Conservation (phyloP, 2,113 vertebrate species). For the Eudyptes chrysolophus region DNA sequence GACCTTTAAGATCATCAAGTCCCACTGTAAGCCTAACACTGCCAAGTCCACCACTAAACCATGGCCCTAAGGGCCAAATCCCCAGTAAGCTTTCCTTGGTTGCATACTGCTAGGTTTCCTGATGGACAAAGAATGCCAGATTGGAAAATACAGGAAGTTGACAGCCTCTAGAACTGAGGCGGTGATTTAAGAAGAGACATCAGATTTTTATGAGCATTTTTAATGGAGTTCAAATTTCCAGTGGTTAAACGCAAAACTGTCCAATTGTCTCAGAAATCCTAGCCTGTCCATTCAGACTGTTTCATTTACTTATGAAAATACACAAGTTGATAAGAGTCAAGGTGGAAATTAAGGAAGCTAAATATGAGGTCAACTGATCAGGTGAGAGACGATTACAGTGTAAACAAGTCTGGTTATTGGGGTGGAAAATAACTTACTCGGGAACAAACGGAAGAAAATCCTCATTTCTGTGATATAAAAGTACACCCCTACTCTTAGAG, state of each 20-base stretch:
- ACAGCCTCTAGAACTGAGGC: background rate
- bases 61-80: background rate
- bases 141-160: background rate
- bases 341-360: background rate
- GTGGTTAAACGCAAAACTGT: background rate
- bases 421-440: background rate
- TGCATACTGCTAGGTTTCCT: background rate
- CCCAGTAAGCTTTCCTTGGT: background rate
- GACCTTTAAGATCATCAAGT: background rate
- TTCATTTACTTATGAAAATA: background rate
- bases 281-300: background rate
- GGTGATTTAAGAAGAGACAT: background rate
- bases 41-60: background rate
- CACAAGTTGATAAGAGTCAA: background rate
- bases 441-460: background rate
- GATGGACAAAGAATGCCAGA: background rate
- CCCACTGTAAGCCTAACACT: background rate
- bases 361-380: background rate
- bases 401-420: background rate
- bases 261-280: background rate
- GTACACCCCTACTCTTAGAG: background rate
- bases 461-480: background rate
- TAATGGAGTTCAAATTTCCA: background rate
- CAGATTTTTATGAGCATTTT: background rate
- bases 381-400: background rate